Base-by-base conservation (phyloP, 30 jellyfish, hydroid and myxozoan species). In the Turritopsis rubra region DNA sequence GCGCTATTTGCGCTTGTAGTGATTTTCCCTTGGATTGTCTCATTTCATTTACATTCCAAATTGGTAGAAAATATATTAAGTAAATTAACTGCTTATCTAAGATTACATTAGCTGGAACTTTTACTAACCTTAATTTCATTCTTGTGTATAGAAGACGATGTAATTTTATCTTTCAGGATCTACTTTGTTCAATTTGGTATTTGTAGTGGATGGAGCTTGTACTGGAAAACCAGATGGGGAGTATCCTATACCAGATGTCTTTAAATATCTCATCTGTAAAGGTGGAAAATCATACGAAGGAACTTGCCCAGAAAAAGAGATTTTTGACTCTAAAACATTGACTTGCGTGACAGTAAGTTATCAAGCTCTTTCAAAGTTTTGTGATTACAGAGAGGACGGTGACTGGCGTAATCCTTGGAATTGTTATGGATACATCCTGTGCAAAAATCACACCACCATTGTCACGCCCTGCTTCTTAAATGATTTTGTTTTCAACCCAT, bases 221-320 rank as follows among this genome's bases (percentile, higher is more conserved):
- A 30, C 27, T 21, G 95, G 93, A 25, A 71, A 29, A 30, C 72
- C 90, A 18, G 97, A 90, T 73, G 97, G 97, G 24, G 77, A 81
- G 16, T 86, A 90, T 79, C 93, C 97, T 0, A 76, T 73, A 41
- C 83, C 89, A 1, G 97, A 90, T 70, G 92, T 91, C 7, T 86
- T 86, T 85, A 82, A 79, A 73, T 90, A 90, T 65, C 53, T 90
- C 71, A 29, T 52, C 24, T 90, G 97, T 82, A 82, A 83, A 13
- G 80, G 81, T 31, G 90, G 91, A 21, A 66, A 75, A 29, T 89
- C 94, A 25, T 23, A 65, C 4, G 53, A 41, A 28, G 83, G 75
- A 19, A 71, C 66, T n/a, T 90, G 97, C 79, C 95, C 92, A 28
- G 80, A 82, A 8, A 85, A 86, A 21, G 83, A 83, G n/a, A 91